A percentile compares a stretch with the other conserved stretches of the same genome.
Conservation (phyloP, 2,113 vertebrate species). For the Aphelocoma coerulescens region DNA sequence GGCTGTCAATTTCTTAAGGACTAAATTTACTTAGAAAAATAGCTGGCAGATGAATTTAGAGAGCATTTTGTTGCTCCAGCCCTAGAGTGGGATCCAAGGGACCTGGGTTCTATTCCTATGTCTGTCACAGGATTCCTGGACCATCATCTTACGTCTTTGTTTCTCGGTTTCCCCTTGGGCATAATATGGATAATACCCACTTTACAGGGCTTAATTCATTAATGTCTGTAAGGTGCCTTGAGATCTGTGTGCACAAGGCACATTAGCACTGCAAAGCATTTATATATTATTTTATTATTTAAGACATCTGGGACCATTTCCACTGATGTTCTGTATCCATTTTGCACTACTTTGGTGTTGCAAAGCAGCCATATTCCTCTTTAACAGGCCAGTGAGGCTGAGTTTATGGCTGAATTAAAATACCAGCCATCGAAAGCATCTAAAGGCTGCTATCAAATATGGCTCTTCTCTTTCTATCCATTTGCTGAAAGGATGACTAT, state of each 20-base stretch:
- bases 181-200: conserved; percentile 56
- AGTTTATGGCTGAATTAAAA: conserved; percentile 35
- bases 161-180: conserved; percentile 51
- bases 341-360: conserved; percentile 54
- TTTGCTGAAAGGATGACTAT: background rate
- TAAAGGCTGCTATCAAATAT: background rate
- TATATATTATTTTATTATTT: conserved; percentile 70
- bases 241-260: conserved; percentile 52
- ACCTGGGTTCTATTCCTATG: conserved; percentile 1
- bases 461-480: background rate
- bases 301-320: conserved; percentile 65
- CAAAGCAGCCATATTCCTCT: conserved; percentile 44
- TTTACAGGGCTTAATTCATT: conserved; percentile 66
- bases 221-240: conserved; percentile 57
- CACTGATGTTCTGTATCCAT: conserved; percentile 56
- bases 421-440: background rate
- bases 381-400: conserved; percentile 18
- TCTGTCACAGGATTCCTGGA: conserved; percentile 53
- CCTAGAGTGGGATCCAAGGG: background rate
- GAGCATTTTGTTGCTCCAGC: background rate
- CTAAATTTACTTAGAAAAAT: conserved; percentile 28
- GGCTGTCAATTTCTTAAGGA: conserved; percentile 33
- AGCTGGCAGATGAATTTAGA: conserved; percentile 32
- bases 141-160: conserved; percentile 61
- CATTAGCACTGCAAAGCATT: conserved; percentile 62